These are phyloP conservation scores for Elanus axillaris DNA, from an alignment of 2,113 vertebrate genomes.

Conservation along the genomic window DNA sequence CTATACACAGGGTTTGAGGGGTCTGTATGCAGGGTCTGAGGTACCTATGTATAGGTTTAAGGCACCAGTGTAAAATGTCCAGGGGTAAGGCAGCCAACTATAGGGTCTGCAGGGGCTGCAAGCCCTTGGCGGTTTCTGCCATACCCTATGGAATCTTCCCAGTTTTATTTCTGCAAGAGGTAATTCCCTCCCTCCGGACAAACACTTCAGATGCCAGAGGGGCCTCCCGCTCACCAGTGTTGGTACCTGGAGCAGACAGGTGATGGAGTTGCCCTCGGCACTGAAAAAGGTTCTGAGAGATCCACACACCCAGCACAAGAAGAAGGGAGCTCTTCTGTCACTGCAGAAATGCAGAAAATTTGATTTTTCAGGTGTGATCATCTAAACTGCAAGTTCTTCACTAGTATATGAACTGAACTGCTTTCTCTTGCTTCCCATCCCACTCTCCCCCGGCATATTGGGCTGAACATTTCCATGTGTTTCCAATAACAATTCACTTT, in stretches of 20 bases:
- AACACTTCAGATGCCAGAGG: accelerated
- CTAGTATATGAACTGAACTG: not conserved
- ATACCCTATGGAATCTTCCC: too few species aligned
- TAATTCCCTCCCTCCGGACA: not conserved
- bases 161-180: not conserved
- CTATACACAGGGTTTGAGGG: not conserved
- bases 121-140: not conserved
- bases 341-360: not conserved
- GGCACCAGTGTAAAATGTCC: not conserved
- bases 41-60: not conserved
- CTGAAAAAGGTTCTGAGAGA: not conserved
- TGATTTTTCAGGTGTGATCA: not conserved
- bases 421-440: not conserved
- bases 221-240: too few species aligned
- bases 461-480: not conserved
- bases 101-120: not conserved
- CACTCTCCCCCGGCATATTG: too few species aligned
- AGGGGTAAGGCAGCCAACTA: accelerated
- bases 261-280: accelerated
- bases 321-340: not conserved
- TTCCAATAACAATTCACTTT: not conserved
- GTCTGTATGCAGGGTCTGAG: not conserved
- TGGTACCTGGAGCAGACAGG: not conserved
- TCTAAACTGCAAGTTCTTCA: not conserved
- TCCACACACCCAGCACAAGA: not conserved